Base-by-base conservation (phyloP, 2,113 vertebrate species). In the Eurystomus gularis region DNA sequence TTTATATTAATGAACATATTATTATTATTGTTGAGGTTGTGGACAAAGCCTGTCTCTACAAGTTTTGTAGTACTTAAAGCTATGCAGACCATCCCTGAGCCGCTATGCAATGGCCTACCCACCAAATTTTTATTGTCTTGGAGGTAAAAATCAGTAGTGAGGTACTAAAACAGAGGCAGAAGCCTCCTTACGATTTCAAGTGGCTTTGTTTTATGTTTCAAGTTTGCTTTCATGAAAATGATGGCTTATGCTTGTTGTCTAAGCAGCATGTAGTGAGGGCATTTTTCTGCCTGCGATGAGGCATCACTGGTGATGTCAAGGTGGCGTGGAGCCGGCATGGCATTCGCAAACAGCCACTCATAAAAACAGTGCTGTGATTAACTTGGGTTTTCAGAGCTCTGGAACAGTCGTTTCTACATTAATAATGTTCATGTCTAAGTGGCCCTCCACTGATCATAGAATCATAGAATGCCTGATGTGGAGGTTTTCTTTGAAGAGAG, bases 301-400 rank as follows among this genome's bases (percentile, higher is more conserved):
- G n/a, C 64, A 35, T 33, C 4, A 6, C 51, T 2, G 16, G 18
- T 69, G 82, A 10, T 1, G 2, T 81, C 42, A 66, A 64, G 48
- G 52, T n/a, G 46, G 28, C 54, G 31, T 4, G 14, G 57, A 82
- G 37, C 21, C 75, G 61, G 28, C 0, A 0, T 79, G 49, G 71
- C 3, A 0, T 68, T 96, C 64, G 57, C 75, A 86, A 76, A 77
- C 11, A 3, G 79, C 71, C 65, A 51, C 25, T 62, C 46, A 31
- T 79, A 90, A 85, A 76, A 46, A 8, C 31, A 21, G 17, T 93
- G 31, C 89, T 88, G 79, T 93, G 69, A 81, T 95, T 93, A 92
- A 91, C 84, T 89, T 54, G 46, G 42, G 37, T 60, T 88, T 93
- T 75, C 77, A 66, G 86, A 80, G 78, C 35, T 86, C 76, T 78